Evolutionary conservation across 2,113 vertebrate species (phyloP).

Genomic region (Chaetops frenatus): DNA sequence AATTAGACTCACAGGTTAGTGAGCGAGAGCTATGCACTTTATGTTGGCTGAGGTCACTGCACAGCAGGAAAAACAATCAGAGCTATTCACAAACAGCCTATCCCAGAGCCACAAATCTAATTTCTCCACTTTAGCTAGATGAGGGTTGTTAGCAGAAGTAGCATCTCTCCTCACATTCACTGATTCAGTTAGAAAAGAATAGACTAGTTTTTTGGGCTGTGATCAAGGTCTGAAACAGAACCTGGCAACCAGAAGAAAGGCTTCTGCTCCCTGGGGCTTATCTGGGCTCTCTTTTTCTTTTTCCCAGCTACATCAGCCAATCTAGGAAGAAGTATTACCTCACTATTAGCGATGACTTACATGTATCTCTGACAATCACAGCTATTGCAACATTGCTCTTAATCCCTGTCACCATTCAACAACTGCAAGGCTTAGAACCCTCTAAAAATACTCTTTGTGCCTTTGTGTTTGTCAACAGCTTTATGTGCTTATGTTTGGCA

Average conservation of each 20-base stretch:
- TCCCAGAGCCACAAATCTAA: neutral
- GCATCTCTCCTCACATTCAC: neutral
- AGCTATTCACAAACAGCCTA: constrained; percentile 8
- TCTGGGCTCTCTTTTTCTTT: neutral
- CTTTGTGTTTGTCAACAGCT: neutral
- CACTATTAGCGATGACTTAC: neutral
- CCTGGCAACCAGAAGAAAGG: neutral
- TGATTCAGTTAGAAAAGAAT: neutral
- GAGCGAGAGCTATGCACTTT: neutral
- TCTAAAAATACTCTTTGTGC: neutral
- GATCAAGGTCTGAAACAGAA: neutral
- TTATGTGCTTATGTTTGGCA: neutral
- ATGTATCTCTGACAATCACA: neutral
- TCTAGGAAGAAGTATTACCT: neutral
- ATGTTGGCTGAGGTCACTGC: neutral
- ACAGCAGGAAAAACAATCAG: constrained; percentile 16
- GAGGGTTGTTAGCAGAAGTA: neutral
- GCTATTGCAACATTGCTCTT: neutral
- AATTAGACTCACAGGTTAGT: constrained; percentile 27
- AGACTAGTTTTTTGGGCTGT: neutral
- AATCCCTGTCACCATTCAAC: neutral
- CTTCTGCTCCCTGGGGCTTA: neutral
- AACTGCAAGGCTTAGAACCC: neutral
- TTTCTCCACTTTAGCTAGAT: neutral
- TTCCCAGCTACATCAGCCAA: neutral